Base-by-base conservation (phyloP, 2,113 vertebrate species). In the Ramphastos sulfuratus region DNA sequence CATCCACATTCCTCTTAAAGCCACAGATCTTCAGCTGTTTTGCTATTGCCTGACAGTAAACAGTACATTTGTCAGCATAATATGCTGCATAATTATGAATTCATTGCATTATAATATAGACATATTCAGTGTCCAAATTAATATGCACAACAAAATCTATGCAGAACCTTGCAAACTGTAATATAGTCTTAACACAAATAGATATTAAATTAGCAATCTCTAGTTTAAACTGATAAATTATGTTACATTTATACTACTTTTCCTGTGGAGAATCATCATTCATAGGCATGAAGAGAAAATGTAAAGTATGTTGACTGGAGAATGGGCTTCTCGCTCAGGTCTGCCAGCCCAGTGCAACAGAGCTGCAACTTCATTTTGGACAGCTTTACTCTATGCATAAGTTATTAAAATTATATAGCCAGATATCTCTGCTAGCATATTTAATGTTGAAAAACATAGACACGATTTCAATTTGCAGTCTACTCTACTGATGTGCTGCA, bases 21-120 rank as follows among this genome's bases (percentile, higher is more conserved):
- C 97, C 97, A 93, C 95, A 92, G 79, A 96, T 95, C 93, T 97
- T 97, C 90, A 97, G 86, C 58, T 98, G 97, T 7, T 98, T 96
- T 96, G 97, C 97, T 93, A 98, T 46, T 82, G 96, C 95, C 98
- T 98, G 95, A 64, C 76, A 96, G 96, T 27, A 97, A 52, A 97
- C n/a, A 97, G 94, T 74, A 93, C 64, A 89, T 96, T 85, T 93
- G 90, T 97, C 92, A 97, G 92, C 52, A 50, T 19, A 79, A 88
- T 15, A 82, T 3, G 46, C 35, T 17, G 65, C 21, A n/a, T 35
- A 70, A 56, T 17, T 37, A 50, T 18, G 35, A 25, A 60, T 37
- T 73, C 16, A 69, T 46, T 67, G 42, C 37, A 60, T 16, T 80
- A 28, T 10, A 90, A 60, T 13, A 73, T 10, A 72, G 1, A 18